Evolutionary conservation across 2,113 vertebrate genomes (phyloP).

Genomic region (Semnornis frantzii): DNA sequence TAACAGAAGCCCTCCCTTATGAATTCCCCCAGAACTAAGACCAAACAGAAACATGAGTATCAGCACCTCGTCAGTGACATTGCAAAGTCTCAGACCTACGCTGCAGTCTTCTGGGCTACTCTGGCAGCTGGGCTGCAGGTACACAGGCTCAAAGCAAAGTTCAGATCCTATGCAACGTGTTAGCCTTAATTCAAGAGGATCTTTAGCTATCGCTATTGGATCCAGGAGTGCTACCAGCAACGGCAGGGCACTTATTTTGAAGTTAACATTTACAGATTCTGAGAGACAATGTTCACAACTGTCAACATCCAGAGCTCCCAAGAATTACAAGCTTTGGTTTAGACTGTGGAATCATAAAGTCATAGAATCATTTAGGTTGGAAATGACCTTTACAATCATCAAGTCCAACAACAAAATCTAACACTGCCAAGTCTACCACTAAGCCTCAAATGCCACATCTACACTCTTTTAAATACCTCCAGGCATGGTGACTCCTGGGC

Average conservation of each 20-base stretch:
- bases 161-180: neutral
- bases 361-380: neutral
- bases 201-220: neutral
- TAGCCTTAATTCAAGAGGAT: neutral
- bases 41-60: neutral
- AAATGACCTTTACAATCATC: neutral
- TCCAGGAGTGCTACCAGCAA: neutral
- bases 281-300: neutral
- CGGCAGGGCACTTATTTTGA: neutral
- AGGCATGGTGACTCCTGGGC: neutral
- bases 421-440: neutral
- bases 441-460: neutral
- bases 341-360: neutral
- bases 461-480: neutral
- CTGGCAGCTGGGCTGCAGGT: neutral
- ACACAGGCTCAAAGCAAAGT: neutral
- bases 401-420: neutral
- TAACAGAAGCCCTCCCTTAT: neutral
- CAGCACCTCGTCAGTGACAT: rapidly evolving
- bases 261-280: neutral
- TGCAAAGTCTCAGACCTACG: neutral
- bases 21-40: neutral
- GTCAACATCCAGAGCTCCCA: neutral
- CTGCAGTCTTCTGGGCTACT: neutral
- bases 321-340: neutral